Conservation (phyloP, 1,140 invertebrate species). For the Neodiprion virginianus region DNA sequence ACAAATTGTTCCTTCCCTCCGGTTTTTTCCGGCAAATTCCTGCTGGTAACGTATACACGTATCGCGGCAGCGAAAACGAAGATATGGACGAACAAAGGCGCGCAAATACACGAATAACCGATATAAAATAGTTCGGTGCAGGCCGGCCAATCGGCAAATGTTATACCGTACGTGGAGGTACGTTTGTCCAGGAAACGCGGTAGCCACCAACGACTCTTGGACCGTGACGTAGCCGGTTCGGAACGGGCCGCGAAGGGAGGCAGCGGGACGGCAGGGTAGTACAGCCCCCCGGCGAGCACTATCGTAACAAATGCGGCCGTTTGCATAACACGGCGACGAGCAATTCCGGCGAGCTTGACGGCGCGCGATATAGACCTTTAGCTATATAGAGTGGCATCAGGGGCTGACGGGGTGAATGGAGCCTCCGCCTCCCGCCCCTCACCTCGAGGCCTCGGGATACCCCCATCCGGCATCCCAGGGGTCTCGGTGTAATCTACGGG, state of each 20-base stretch:
- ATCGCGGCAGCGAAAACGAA: too few species aligned
- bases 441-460: neutral
- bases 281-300: slow-evolving; percentile 54
- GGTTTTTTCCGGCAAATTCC: too few species aligned
- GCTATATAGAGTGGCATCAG: slow-evolving; percentile 24
- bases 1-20: too few species aligned
- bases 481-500: slow-evolving; percentile 50
- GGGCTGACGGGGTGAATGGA: slow-evolving; percentile 16
- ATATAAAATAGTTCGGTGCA: too few species aligned
- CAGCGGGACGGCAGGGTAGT: slow-evolving; percentile 42
- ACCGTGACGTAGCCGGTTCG: neutral
- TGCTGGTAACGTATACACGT: too few species aligned
- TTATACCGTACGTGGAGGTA: too few species aligned
- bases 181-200: too few species aligned
- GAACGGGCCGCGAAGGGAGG: slow-evolving; percentile 23
- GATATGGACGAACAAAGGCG: too few species aligned
- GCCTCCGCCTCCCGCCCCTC: neutral
- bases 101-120: too few species aligned
- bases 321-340: slow-evolving; percentile 64
- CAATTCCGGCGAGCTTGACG: slow-evolving; percentile 63
- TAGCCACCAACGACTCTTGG: neutral
- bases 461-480: slow-evolving; percentile 35
- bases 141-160: too few species aligned
- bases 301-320: slow-evolving; percentile 62
- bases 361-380: slow-evolving; percentile 62